phyloP scores from a whole-genome alignment of 2,797 vertebrate genomes.

The Tapera naevia region DNA sequence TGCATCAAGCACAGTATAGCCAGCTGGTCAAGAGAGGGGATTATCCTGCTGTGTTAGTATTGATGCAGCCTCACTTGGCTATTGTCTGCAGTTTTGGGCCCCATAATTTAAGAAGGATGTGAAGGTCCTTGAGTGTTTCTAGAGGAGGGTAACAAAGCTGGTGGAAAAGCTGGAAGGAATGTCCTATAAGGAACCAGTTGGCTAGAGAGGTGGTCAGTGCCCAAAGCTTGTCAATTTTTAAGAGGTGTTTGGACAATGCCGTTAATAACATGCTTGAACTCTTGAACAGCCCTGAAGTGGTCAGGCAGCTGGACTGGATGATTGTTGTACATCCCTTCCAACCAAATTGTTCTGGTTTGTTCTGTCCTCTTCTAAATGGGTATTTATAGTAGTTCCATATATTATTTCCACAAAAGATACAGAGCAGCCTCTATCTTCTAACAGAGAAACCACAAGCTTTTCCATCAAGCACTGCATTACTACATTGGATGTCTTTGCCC shows the following conservation, averaged over 20 bases:
- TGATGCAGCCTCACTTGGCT: background rate
- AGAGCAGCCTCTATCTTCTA: background rate
- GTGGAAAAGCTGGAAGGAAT: background rate
- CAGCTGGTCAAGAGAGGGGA: background rate
- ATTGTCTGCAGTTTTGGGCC: background rate
- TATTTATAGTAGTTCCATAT: background rate
- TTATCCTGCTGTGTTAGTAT: rapidly evolving
- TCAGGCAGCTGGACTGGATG: background rate
- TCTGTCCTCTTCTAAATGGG: background rate
- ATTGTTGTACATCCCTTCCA: background rate
- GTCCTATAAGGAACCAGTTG: background rate
- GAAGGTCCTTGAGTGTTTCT: too few relatives aligned
- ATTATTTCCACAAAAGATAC: background rate
- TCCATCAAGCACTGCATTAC: background rate
- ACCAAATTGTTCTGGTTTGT: background rate
- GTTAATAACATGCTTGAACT: background rate
- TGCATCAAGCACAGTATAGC: background rate
- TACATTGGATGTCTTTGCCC: background rate
- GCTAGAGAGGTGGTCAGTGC: background rate
- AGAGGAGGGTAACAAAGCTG: background rate
- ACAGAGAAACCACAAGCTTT: background rate
- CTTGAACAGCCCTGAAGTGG: background rate
- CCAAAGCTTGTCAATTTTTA: background rate
- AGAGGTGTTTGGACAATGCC: too few relatives aligned
- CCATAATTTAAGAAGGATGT: background rate